A percentile compares a stretch with the other conserved stretches of the same genome.
phyloP scores from a whole-genome alignment of 2,888 invertebrate genomes.

The Ophion ellenae region DNA sequence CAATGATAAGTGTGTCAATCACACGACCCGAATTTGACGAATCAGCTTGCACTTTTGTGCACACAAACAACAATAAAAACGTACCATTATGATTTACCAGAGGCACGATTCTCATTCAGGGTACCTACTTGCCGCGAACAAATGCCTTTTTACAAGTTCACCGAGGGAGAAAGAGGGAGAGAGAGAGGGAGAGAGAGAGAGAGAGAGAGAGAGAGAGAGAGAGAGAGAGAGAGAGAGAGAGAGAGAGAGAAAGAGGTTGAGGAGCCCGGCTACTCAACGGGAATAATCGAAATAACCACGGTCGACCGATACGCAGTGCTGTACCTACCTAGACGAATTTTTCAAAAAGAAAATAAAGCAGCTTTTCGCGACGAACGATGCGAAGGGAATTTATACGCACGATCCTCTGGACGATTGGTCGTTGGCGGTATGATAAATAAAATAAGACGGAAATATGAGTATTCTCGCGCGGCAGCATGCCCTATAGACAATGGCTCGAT shows the following conservation, averaged over 20 bases:
- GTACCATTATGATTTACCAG: conserved; percentile 9
- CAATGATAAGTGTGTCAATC: conserved; percentile 79
- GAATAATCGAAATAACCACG: neutral
- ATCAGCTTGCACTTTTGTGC: conserved; percentile 30
- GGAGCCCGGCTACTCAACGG: no score
- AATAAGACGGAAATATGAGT: conserved; percentile 7
- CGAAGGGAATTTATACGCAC: neutral
- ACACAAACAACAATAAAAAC: conserved; percentile 13
- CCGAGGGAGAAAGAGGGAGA: neutral
- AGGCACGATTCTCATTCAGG: neutral
- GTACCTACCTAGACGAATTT: neutral
- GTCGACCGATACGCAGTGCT: conserved; percentile 3
- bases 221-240: conserved; percentile 7
- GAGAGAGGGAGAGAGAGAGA: neutral
- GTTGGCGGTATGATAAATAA: conserved; percentile 18
- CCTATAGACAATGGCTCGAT: conserved; percentile 82
- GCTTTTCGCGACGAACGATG: neutral
- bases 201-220: neutral
- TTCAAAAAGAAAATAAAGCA: neutral
- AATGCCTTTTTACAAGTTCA: neutral
- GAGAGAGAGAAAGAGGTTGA: neutral
- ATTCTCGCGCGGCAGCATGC: conserved; percentile 71
- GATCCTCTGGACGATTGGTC: conserved; percentile 20
- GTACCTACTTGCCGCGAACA: neutral
- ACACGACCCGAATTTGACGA: conserved; percentile 64